Evolutionary conservation across 2,113 vertebrate species (phyloP), one percentile per base, ranked within the genome.

Genomic region (Chaetodon trifascialis): DNA sequence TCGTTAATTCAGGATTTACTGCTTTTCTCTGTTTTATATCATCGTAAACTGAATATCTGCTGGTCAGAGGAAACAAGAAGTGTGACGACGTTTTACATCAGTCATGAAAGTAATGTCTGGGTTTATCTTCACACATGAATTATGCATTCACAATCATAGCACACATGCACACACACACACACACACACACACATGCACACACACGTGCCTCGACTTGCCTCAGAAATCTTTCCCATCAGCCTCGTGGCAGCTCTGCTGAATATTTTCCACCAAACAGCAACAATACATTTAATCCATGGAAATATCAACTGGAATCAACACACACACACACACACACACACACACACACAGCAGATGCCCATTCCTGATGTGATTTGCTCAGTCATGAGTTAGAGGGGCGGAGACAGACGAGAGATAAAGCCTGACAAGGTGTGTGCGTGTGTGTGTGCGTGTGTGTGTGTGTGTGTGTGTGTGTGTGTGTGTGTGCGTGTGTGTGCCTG

Each of bases 191-290:
- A 58, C 54, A 46, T 15, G 30, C 4, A 25, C 54, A 25, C 12
- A 44, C 7, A 2, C 12, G 11, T 5, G 55, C 60, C 44, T 60
- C 52, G 11, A 44, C 59, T 19, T 44, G 23, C 38, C 62, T 68
- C 38, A 44, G 19, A 73, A 55, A 62, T 78, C 52, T 66, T 73
- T 68, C 70, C 54, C 55, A 62, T 62, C 17, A 84, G 21, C 17
- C 64, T 49, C 3, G 3, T 49, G 54, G 52, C 55, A 21, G 21
- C 72, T 54, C 38, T 62, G 55, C 38, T 62, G 55, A 75, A 54
- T 75, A 75, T 74, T 73, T 72, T 84, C 55, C 75, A 73, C 30
- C 71, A 56, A 68, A 52, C 73, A 78, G 34, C 76, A 60, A 19
- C 76, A 78, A 56, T 56, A 19, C 47, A 25, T 79, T 63, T 63